Percentiles rank a stretch among this genome's conserved stretches.
Evolutionary conservation across 2,113 vertebrate species (phyloP).

Genomic region (Equus quagga): DNA sequence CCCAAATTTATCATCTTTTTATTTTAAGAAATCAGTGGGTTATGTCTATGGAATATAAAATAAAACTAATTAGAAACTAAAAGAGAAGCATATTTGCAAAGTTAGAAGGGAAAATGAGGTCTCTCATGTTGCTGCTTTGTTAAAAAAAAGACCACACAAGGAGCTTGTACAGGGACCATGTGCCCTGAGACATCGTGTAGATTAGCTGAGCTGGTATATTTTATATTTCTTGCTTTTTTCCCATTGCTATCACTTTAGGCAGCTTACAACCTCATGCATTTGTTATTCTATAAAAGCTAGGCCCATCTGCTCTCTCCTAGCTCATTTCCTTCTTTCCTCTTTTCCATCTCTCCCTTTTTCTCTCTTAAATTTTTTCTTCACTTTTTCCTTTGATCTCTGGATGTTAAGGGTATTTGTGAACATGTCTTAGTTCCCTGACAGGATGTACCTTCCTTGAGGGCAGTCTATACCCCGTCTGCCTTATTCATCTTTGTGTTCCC

Average conservation of each 20-base stretch:
- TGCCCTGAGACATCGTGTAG: background rate
- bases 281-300: background rate
- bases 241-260: background rate
- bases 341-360: background rate
- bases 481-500: background rate
- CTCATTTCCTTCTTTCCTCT: background rate
- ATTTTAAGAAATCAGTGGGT: background rate
- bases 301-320: background rate
- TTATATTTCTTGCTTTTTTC: fast-evolving
- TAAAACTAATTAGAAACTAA: background rate
- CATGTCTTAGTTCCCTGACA: background rate
- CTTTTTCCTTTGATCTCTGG: background rate
- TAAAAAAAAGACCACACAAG: background rate
- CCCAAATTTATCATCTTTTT: conserved; percentile 15
- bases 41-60: background rate
- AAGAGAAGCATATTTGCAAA: background rate
- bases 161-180: background rate
- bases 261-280: background rate
- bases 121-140: background rate
- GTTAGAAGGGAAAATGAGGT: background rate
- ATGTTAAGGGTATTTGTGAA: background rate
- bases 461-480: background rate
- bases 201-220: background rate
- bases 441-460: background rate
- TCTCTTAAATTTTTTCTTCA: background rate